Base-by-base conservation (phyloP, 2,113 vertebrate species). In the Carassius gibelio region DNA sequence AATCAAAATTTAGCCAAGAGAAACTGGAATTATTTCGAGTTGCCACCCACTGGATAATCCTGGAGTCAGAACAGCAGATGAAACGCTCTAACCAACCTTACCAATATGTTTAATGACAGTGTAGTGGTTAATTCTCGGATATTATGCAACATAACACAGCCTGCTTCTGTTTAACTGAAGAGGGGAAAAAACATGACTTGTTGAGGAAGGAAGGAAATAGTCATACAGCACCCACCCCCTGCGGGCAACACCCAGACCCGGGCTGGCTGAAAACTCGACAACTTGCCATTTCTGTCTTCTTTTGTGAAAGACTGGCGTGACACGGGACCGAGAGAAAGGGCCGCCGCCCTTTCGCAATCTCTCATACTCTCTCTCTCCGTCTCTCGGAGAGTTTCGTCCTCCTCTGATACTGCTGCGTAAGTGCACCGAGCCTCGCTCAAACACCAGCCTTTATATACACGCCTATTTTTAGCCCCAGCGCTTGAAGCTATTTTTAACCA, bases 401-500 rank as follows among this genome's bases (percentile, higher is more conserved):
- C 57, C 75, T 23, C 82, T 5, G 23, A 87, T 55, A 69, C 45
- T 55, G 36, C 75, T 19, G 74, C 68, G 34, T 64, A 89, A 83
- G 36, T 90, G 81, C 19, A 13, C 21, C 84, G 4, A 88, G 4
- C 1, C 69, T 8, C 36, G 9, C 86, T 69, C 48, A 66, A 30
- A 80, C 86, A 50, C n/a, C 85, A 50, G 34, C 72, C 38, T 85
- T 94, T 95, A 93, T 95, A 95, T 95, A 95, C 87, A 30, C 26
- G 13, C 69, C 92, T 95, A 95, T 95, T 94, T 95, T 95, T 95
- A 95, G 94, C 85, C 69, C 13, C 68, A 36, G 74, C 82, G 81
- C 90, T 88, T 90, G 88, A 87, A 88, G 92, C 93, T 94, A 95
- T 94, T 93, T 95, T 94, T 94, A 95, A 93, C 93, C 93, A 93